phyloP scores from a whole-genome alignment of 2,113 vertebrate genomes.

The Podiceps cristatus region DNA sequence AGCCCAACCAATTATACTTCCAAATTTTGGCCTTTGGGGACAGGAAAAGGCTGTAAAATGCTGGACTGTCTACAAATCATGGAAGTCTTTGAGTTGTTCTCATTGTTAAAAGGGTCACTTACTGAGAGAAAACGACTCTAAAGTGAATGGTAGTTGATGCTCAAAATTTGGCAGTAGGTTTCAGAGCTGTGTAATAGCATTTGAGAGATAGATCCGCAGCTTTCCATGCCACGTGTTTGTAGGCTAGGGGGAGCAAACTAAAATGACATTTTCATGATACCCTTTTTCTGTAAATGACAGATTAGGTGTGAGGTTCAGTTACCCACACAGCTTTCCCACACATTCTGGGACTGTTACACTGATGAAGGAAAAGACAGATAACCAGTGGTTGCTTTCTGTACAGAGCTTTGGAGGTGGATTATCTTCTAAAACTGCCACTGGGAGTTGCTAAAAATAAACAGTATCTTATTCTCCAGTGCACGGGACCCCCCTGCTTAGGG shows the following conservation, averaged over 20 bases:
- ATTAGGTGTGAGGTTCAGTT: neutral
- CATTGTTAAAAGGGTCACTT: neutral
- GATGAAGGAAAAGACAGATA: neutral
- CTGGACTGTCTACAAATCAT: neutral
- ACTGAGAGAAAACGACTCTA: neutral
- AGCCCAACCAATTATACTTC: neutral
- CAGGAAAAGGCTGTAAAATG: neutral
- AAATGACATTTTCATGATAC: neutral
- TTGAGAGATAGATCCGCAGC: neutral
- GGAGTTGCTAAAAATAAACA: neutral
- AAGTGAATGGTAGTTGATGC: neutral
- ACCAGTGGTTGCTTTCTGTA: neutral
- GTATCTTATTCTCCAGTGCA: neutral
- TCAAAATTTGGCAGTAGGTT: neutral
- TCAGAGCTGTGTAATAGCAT: neutral
- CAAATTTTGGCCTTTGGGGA: neutral
- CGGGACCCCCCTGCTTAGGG: neutral
- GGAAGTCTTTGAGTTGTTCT: neutral
- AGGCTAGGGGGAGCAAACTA: neutral
- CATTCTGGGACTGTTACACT: neutral
- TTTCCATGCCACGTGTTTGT: neutral
- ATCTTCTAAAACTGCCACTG: neutral
- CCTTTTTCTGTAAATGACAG: neutral
- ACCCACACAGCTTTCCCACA: neutral
- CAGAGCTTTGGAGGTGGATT: neutral